Evolutionary conservation across 2,888 invertebrate species (phyloP).

Genomic region (Leptopterna dolabrata): DNA sequence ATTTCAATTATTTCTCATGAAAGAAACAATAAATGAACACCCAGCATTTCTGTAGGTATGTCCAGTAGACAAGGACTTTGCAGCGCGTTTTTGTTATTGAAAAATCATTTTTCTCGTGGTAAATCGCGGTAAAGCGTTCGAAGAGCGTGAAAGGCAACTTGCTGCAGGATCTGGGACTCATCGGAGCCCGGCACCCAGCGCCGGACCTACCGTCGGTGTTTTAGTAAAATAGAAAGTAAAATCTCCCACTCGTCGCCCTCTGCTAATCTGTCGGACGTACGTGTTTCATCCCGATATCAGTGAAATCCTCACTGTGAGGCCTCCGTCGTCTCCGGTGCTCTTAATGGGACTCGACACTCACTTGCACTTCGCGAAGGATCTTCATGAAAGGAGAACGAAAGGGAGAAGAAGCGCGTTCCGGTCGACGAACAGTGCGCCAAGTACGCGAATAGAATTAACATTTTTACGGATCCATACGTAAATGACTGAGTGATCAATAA

Average conservation of each 20-base stretch:
- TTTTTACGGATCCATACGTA: background rate
- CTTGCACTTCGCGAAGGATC: background rate
- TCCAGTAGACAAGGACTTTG: too few relatives aligned
- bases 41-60: too few relatives aligned
- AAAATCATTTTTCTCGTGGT: too few relatives aligned
- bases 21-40: too few relatives aligned
- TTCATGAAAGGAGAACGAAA: background rate
- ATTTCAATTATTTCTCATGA: too few relatives aligned
- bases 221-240: background rate
- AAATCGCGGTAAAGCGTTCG: too few relatives aligned
- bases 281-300: slow-evolving; percentile 36
- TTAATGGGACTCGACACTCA: background rate
- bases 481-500: background rate
- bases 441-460: background rate
- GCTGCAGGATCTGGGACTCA: background rate
- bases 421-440: background rate
- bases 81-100: too few relatives aligned
- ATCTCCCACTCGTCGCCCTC: background rate
- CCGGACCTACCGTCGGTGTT: background rate
- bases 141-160: background rate
- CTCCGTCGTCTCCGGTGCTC: background rate
- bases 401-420: background rate
- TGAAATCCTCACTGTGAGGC: slow-evolving; percentile 13
- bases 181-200: background rate
- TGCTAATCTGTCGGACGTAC: slow-evolving; percentile 1